Evolutionary conservation across 92 coral and sea anemone species (phyloP).

Genomic region (Porites lobata): DNA sequence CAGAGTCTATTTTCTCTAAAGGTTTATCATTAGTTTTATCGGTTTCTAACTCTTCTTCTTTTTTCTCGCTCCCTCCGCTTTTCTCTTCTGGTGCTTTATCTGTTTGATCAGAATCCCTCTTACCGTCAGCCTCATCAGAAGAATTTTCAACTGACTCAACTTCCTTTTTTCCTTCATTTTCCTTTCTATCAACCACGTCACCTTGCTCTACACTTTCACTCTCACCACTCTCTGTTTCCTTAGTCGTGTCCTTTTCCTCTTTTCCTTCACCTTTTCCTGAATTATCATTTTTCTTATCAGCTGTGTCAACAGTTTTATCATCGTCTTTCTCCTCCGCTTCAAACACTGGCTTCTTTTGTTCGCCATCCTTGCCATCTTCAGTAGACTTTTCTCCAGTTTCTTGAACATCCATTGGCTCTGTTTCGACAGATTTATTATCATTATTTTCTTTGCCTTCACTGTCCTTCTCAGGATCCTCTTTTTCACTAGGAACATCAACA

Average conservation of each 20-base stretch:
- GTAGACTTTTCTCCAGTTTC: slow-evolving; percentile 20
- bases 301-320: slow-evolving; percentile 21
- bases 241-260: neutral
- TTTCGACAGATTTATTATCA: neutral
- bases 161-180: slow-evolving; percentile 10
- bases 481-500: slow-evolving; percentile 15
- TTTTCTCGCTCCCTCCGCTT: slow-evolving; percentile 18
- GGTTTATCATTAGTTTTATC: slow-evolving; percentile 5
- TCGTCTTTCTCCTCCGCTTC: slow-evolving; percentile 23
- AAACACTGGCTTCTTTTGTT: neutral
- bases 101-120: neutral
- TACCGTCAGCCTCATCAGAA: slow-evolving; percentile 3
- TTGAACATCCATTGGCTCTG: slow-evolving; percentile 28
- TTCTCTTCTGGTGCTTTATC: neutral
- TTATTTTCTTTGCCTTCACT: neutral
- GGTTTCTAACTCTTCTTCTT: slow-evolving; percentile 14
- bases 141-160: slow-evolving; percentile 19
- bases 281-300: slow-evolving; percentile 24
- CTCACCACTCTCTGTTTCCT: neutral
- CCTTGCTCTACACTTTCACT: slow-evolving; percentile 4
- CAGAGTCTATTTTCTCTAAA: slow-evolving; percentile 27
- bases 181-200: slow-evolving; percentile 9
- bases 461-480: slow-evolving; percentile 11
- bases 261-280: neutral
- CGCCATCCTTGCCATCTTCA: slow-evolving; percentile 2